A percentile compares a stretch with the other conserved stretches of the same genome.
Conservation (phyloP, 2,888 invertebrate genomes). For the Tenthredo notha region DNA sequence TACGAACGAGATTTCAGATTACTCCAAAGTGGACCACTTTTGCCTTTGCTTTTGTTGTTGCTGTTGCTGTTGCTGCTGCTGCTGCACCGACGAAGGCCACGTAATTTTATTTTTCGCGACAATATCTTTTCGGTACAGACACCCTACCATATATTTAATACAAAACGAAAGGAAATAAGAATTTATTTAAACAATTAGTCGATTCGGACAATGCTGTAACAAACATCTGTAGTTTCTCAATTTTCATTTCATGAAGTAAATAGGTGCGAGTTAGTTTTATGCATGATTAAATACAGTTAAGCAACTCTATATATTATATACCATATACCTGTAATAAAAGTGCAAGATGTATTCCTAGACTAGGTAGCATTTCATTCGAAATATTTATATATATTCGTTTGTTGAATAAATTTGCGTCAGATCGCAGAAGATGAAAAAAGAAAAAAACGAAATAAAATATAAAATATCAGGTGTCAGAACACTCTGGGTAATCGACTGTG, state of each 20-base stretch:
- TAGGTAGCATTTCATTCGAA: too few species aligned
- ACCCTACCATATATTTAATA: neutral
- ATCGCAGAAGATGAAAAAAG: neutral
- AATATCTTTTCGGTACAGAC: neutral
- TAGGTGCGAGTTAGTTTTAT: neutral
- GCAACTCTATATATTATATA: neutral
- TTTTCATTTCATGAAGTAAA: neutral
- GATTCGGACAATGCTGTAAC: neutral
- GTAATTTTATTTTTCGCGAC: neutral
- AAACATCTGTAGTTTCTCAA: constrained; percentile 3
- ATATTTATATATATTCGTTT: too few species aligned
- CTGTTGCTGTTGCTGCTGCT: neutral
- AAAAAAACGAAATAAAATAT: neutral
- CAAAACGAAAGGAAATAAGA: neutral
- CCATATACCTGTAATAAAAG: neutral
- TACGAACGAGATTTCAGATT: constrained; percentile 21
- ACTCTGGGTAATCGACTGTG: neutral
- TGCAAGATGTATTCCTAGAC: neutral
- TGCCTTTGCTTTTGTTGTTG: neutral
- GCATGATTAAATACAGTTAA: constrained; percentile 19
- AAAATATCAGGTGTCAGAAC: neutral
- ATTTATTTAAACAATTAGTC: neutral
- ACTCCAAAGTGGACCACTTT: constrained; percentile 42
- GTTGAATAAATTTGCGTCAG: neutral
- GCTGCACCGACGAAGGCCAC: constrained; percentile 22